Evolutionary conservation across 2,797 vertebrate species (phyloP).

Genomic region (Pseudomugil gertrudae): DNA sequence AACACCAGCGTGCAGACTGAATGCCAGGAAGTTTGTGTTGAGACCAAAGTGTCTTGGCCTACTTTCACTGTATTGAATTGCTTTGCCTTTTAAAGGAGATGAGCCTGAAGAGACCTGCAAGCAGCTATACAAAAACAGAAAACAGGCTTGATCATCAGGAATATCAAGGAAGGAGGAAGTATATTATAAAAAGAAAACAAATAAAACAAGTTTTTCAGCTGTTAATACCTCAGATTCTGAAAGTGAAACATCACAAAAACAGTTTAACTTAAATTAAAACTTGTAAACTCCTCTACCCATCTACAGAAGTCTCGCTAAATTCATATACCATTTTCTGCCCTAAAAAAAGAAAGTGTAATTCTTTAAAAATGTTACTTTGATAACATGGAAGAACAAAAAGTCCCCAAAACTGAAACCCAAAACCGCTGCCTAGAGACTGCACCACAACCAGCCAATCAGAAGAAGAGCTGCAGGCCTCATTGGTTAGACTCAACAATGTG

Average conservation of each 20-base stretch:
- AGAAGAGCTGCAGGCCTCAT: slow-evolving; percentile 51
- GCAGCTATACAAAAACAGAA: not conserved
- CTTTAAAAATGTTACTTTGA: slow-evolving; percentile 40
- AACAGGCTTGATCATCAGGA: not conserved
- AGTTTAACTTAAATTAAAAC: not conserved
- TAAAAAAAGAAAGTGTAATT: slow-evolving; percentile 1
- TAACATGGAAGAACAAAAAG: slow-evolving; percentile 60
- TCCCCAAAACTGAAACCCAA: slow-evolving; percentile 74
- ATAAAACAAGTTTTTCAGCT: slow-evolving; percentile 4
- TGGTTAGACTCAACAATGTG: slow-evolving; percentile 73
- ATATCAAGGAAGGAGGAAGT: not conserved
- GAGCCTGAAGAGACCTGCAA: not conserved
- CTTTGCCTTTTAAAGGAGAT: slow-evolving; percentile 22
- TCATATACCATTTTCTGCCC: slow-evolving; percentile 19
- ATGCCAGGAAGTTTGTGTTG: slow-evolving; percentile 43
- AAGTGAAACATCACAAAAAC: not conserved
- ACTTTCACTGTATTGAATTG: slow-evolving; percentile 30
- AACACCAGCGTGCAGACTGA: slow-evolving; percentile 20
- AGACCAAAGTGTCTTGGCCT: slow-evolving; percentile 43
- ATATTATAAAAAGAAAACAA: not conserved
- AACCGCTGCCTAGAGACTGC: slow-evolving; percentile 70
- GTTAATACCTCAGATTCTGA: slow-evolving; percentile 2
- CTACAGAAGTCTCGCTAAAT: too few species aligned
- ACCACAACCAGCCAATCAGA: slow-evolving; percentile 71
- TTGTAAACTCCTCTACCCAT: not conserved